phyloP scores from a whole-genome alignment of 2,888 invertebrate species.

The Branchellion lobata region DNA sequence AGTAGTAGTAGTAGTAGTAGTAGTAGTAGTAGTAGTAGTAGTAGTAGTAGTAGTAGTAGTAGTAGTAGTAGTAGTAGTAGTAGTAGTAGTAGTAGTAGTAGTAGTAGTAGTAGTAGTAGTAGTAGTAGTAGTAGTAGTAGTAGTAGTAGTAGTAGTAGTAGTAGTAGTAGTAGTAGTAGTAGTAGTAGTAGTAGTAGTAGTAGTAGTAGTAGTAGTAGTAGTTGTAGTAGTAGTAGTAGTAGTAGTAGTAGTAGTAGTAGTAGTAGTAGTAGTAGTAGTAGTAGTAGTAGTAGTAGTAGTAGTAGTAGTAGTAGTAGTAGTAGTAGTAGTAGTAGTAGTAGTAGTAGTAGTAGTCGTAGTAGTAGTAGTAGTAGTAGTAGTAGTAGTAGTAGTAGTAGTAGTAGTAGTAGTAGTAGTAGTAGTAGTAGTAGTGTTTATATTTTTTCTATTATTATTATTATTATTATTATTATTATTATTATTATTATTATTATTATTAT shows the following conservation, averaged over 20 bases:
- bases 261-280: background rate
- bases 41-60: background rate
- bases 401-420: too few species aligned
- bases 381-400: too few species aligned
- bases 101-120: background rate
- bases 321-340: too few species aligned
- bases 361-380: too few species aligned
- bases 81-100: background rate
- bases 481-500: too few species aligned
- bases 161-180: background rate
- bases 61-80: background rate
- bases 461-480: too few species aligned
- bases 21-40: background rate
- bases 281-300: slow-evolving; percentile 4
- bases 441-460: too few species aligned
- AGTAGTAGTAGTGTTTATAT: too few species aligned
- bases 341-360: too few species aligned
- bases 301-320: too few species aligned
- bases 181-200: background rate
- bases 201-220: background rate
- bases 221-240: background rate
- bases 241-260: background rate
- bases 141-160: background rate
- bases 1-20: background rate
- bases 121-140: background rate